Base-by-base conservation (phyloP, 1,140 invertebrate species). In the Copidosoma floridanum region DNA sequence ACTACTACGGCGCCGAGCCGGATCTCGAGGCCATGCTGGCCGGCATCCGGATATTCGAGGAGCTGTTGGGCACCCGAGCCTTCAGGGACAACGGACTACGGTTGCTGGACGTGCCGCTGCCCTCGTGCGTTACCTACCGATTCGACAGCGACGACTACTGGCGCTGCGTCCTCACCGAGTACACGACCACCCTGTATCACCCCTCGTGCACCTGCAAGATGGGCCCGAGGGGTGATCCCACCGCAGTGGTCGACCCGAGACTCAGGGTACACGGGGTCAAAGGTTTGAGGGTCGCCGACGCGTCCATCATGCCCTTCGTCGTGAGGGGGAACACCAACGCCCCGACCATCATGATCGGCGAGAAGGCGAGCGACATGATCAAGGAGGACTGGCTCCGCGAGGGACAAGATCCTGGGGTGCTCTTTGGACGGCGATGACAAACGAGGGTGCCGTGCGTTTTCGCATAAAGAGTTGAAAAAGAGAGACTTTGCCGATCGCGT, bases 121-220 rank as follows among this genome's bases (percentile, higher is more conserved):
- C 72, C 0, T 63, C 68, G 5, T 82, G 81, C 50, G 56, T 65
- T 11, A 44, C 70, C 0, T 69, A 77, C 0, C 4, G 26, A 7
- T 85, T 83, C 57, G 74, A 80, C 14, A 81, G 82, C 2, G 79
- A 84, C 41, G 79, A 82, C 0, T 89, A 88, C 67, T 89, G 86
- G 85, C 72, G 71, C 43, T 90, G 89, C 68, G 82, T 84, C 11
- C 78, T 88, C 3, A 81, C 79, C 29, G 80, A 87, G 57, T 82
- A 87, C 71, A 82, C 83, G 6, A 76, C 78, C 1, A 88, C 87
- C 0, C 75, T 89, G 1, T 91, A 85, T 64, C 89, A 91, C 76
- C 88, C 89, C 5, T 83, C 85, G 7, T 88, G 89, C 0, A 91
- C 90, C 0, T 86, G 85, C 21, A 91, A 89, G 76, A 93, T 93